phyloP scores from a whole-genome alignment of 2,888 invertebrate species.

The Aphodius granarius region DNA sequence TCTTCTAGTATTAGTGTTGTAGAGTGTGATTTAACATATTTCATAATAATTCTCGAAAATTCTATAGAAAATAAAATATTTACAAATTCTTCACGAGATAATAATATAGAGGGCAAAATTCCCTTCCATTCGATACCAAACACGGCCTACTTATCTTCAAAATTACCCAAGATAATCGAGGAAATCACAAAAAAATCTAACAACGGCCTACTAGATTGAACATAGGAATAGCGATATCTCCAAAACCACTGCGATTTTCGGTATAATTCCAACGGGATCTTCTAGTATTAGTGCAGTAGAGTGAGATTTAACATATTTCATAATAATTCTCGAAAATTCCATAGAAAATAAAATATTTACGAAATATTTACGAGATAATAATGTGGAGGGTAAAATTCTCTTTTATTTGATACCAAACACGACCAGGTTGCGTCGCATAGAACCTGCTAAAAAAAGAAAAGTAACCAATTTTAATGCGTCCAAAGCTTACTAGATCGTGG shows the following conservation, averaged over 20 bases:
- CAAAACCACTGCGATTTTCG: neutral
- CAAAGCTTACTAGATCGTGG: neutral
- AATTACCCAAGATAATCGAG: neutral
- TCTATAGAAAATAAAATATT: too few relatives aligned
- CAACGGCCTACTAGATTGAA: neutral
- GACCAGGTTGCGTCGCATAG: neutral
- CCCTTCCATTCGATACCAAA: neutral
- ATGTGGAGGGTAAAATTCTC: neutral
- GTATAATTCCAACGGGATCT: neutral
- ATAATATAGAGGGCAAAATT: too few relatives aligned
- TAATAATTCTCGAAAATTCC: neutral
- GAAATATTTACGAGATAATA: neutral
- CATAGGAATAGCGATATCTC: neutral
- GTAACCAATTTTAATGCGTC: neutral
- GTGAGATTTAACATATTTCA: neutral
- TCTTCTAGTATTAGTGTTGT: too few relatives aligned
- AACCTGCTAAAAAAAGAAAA: neutral
- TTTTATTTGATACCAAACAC: neutral
- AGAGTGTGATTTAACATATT: too few relatives aligned
- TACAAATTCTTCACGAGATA: too few relatives aligned
- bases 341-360: neutral
- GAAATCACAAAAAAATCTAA: neutral
- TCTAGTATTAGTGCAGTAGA: neutral
- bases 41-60: too few relatives aligned
- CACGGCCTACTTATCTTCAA: neutral